phyloP scores from a whole-genome alignment of 1,140 invertebrate genomes.

The Euwallacea fornicatus region DNA sequence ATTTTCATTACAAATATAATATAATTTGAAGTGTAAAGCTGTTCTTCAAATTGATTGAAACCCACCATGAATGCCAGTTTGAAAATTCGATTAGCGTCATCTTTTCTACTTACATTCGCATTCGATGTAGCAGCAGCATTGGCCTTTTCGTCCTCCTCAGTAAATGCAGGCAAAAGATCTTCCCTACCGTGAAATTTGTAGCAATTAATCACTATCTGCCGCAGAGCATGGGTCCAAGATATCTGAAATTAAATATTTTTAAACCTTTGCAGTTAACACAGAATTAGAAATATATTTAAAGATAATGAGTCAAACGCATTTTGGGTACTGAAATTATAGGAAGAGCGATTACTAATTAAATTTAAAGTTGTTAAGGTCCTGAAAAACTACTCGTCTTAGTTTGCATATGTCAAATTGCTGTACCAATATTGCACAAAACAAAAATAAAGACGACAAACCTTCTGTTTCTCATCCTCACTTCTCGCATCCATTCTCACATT shows the following conservation, averaged over 20 bases:
- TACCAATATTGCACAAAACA: too few species aligned
- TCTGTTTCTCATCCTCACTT: conserved; percentile 95
- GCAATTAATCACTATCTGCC: conserved; percentile 97
- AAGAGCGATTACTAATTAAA: too few species aligned
- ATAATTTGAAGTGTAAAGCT: too few species aligned
- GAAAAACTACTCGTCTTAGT: too few species aligned
- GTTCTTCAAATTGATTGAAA: not conserved
- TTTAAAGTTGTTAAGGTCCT: too few species aligned
- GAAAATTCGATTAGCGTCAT: not conserved
- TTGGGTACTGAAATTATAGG: too few species aligned
- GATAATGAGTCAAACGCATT: not conserved
- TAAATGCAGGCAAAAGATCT: conserved; percentile 92
- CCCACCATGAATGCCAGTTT: not conserved
- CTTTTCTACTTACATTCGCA: conserved; percentile 49
- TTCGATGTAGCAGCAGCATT: conserved; percentile 57
- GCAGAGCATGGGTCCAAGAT: conserved; percentile 96
- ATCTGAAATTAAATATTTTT: conserved; percentile 65
- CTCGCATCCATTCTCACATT: conserved; percentile 97
- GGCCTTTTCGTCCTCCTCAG: conserved; percentile 84
- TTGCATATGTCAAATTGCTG: too few species aligned
- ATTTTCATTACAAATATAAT: too few species aligned
- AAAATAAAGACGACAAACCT: conserved; percentile 62
- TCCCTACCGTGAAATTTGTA: conserved; percentile 97
- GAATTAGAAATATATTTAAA: not conserved
- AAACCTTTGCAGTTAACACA: too few species aligned